A percentile compares a stretch with the other conserved stretches of the same genome.
phyloP scores from a whole-genome alignment of 2,797 vertebrate genomes.

The Neostethus bicornis region DNA sequence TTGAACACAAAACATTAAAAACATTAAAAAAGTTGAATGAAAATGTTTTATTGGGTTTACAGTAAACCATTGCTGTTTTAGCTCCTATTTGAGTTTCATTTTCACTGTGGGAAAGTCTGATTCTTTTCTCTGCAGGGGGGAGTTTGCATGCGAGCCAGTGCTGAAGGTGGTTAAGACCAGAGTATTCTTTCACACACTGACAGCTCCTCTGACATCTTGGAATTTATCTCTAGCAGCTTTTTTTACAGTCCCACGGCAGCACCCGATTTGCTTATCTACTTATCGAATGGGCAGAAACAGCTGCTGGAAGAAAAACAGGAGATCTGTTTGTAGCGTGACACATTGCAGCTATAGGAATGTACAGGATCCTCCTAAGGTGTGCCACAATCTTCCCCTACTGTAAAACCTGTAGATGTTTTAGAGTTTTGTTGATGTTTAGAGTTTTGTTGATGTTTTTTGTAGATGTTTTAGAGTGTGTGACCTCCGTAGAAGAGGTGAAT shows the following conservation, averaged over 20 bases:
- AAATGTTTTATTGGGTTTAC: background rate
- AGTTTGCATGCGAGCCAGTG: conserved; percentile 59
- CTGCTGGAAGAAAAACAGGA: conserved; percentile 37
- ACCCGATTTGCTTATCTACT: conserved; percentile 51
- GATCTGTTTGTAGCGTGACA: conserved; percentile 62
- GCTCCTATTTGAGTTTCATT: conserved; percentile 16
- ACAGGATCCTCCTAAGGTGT: conserved; percentile 22
- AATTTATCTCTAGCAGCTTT: conserved; percentile 75
- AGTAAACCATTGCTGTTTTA: conserved; percentile 28
- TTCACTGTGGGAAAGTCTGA: conserved; percentile 75
- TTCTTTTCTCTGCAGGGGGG: conserved; percentile 64
- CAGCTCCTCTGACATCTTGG: conserved; percentile 76
- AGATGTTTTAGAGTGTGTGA: too few relatives aligned
- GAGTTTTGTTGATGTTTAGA: conserved; percentile 47
- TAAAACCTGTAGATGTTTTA: conserved; percentile 34
- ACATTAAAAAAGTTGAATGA: too few relatives aligned
- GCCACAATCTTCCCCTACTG: conserved; percentile 34
- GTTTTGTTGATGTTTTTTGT: too few relatives aligned
- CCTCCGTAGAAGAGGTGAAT: conserved; percentile 65
- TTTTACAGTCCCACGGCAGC: conserved; percentile 66
- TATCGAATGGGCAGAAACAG: conserved; percentile 65
- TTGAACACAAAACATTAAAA: too few relatives aligned
- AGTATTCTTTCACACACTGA: conserved; percentile 73
- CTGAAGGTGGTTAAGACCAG: conserved; percentile 71
- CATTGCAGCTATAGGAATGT: conserved; percentile 29